Evolutionary conservation across 2,113 vertebrate species (phyloP).

Genomic region (Triplophysa rosa): DNA sequence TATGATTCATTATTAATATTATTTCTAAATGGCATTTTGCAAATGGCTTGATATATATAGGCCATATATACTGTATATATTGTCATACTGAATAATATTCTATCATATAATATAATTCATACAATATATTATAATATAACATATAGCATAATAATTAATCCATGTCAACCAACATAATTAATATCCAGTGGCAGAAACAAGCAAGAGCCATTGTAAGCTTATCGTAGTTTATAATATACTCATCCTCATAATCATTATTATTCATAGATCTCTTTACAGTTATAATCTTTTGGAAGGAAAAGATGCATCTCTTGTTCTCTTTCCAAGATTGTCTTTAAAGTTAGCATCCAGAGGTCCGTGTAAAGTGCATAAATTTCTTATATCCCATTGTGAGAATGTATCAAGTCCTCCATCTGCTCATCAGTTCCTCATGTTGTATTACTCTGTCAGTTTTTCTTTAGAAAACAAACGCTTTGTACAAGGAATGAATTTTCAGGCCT

Average conservation of each 20-base stretch:
- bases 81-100: too few species aligned
- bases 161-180: not conserved
- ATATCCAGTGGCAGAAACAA: conserved; percentile 46
- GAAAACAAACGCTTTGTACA: conserved; percentile 54
- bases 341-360: conserved; percentile 50
- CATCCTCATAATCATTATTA: conserved; percentile 60
- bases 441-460: conserved; percentile 45
- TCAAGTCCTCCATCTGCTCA: conserved; percentile 11
- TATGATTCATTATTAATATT: too few species aligned
- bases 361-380: conserved; percentile 57
- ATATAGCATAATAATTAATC: not conserved
- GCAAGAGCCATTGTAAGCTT: conserved; percentile 48
- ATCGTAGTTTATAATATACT: conserved; percentile 59
- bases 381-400: conserved; percentile 44
- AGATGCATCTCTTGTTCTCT: conserved; percentile 48
- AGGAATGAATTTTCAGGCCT: conserved; percentile 31
- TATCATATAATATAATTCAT: too few species aligned
- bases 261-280: conserved; percentile 56
- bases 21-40: too few species aligned
- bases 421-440: conserved; percentile 15
- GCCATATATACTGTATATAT: too few species aligned
- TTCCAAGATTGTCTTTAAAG: conserved; percentile 46
- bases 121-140: not conserved
- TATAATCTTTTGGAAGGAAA: conserved; percentile 61
- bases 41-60: too few species aligned